phyloP scores from a whole-genome alignment of 2,797 vertebrate genomes.

The Spea hammondii region DNA sequence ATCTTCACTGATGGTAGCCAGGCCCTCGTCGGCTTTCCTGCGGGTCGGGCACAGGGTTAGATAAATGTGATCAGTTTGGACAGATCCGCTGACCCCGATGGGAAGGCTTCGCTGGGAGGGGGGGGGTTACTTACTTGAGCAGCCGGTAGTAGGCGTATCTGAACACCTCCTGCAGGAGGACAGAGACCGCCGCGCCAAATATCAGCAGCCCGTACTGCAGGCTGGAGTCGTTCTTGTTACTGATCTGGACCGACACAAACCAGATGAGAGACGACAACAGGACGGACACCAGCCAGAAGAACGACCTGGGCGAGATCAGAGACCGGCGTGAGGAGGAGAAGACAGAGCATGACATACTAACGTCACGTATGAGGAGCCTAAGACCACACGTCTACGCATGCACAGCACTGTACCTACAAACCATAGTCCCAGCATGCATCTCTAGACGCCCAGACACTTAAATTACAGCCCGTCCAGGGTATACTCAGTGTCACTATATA shows the following conservation, averaged over 20 bases:
- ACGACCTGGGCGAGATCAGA: constrained; percentile 58
- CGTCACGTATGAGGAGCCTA: too few species aligned
- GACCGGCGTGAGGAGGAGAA: not conserved
- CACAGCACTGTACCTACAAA: not conserved
- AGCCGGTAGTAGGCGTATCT: constrained; percentile 72
- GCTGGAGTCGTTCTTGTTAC: constrained; percentile 59
- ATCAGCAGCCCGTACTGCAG: constrained; percentile 67
- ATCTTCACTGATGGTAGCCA: constrained; percentile 69
- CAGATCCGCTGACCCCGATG: not conserved
- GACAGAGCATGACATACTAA: not conserved
- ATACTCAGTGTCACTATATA: not conserved
- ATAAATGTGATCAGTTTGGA: not conserved
- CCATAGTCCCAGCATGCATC: too few species aligned
- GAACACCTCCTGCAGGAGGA: constrained; percentile 71
- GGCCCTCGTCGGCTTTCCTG: constrained; percentile 72
- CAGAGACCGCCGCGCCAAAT: constrained; percentile 68
- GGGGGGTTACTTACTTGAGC: constrained; percentile 65
- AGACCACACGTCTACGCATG: not conserved
- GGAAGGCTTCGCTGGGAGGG: not conserved
- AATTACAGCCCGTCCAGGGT: too few species aligned
- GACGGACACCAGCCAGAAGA: constrained; percentile 73
- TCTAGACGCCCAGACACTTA: not conserved
- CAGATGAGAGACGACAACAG: constrained; percentile 71
- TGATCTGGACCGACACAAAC: constrained; percentile 65
- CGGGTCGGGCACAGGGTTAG: not conserved